Base-by-base conservation (phyloP, 30 jellyfish, hydroid and myxozoan genomes). In the Chironex yamaguchii region DNA sequence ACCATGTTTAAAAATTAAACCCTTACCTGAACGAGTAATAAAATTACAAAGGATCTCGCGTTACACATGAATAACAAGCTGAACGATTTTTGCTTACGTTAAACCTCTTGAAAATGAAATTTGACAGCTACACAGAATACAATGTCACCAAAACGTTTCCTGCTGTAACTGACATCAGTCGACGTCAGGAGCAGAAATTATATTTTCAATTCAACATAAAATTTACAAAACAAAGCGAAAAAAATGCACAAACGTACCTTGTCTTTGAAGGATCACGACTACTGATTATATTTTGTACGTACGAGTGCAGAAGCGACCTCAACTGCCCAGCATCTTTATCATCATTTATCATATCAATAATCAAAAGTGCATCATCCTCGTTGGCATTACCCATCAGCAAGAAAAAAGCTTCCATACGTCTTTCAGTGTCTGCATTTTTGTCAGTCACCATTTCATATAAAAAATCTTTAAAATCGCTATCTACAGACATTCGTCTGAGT, bases 341-440 rank as follows among this genome's bases (percentile, higher is more conserved):
- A 36, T 94, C 96, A 84, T 84, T 94, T 36, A 95, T 97, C 93
- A 94, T 76, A 35, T 94, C 99, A 3, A 67, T 42, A 26, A 96
- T 89, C 52, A 94, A 67, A 36, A 78, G 25, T 4, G 89, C 71
- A 72, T 94, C 97, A 2, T 62, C 93, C 32, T 68, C 76, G 9
- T 71, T 33, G 20, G 99, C 97, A 27, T n/a, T 49, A 42, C 52
- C 28, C 99, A 94, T 84, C 86, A 94, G 77, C 76, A 76, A n/a
- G 34, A 94, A 53, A 35, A 94, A 82, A 4, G 96, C 49, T 67
- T 94, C 96, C 78, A 89, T 84, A 17, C 99, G 29, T 42, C 79
- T 89, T 85, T 94, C 99, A 0, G 84, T 36, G 58, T 94, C 99
- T 13, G 66, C 83, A 53, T 79, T 94, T 52, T 84, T 89, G 68